Evolutionary conservation across 2,797 vertebrate species (phyloP), one percentile per base, ranked within the genome.

Genomic region (Orientallactaga sibirica): DNA sequence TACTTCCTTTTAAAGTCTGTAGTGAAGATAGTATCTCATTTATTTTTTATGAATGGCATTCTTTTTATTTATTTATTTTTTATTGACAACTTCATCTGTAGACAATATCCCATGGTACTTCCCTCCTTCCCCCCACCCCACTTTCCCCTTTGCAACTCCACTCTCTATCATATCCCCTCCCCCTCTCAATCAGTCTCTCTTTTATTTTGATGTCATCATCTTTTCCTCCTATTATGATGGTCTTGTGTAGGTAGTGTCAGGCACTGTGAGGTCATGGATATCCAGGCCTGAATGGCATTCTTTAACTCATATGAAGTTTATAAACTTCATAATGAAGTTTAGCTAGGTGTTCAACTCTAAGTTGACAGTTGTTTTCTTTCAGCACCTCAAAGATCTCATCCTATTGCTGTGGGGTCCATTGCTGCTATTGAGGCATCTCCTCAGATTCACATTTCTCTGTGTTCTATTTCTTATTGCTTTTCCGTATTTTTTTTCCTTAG

Each of bases 341-440:
- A 95, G 83, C 71, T 90, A 43, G 88, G 29, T 82, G 82, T 68
- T 52, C 37, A 86, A 78, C 64, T 94, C 58, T 90, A 68, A 75
- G 11, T n/a, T 80, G 61, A 77, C 7, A 33, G 2, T 2, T n/a
- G 19, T 58, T 61, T 55, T 52, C 37, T 67, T 62, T 41, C 11
- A 61, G 41, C 12, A 58, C 20, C 4, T 24, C 84, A 33, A 78
- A 43, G 37, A 43, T 82, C 20, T 83, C 62, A 16, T 85, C 74
- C 33, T 58, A 12, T 55, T 74, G 37, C 86, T 76, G 73, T 33
- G 87, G 16, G 2, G n/a, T 87, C 84, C 68, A 43, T 25, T 29
- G 33, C 14, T 68, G 75, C 55, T 22, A 15, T 33, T 77, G 12
- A 84, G 25, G 66, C 20, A 0, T 68, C 12, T 74, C 29, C n/a